phyloP scores from a whole-genome alignment of 2,888 invertebrate genomes.

The Trichopoda pennipes region DNA sequence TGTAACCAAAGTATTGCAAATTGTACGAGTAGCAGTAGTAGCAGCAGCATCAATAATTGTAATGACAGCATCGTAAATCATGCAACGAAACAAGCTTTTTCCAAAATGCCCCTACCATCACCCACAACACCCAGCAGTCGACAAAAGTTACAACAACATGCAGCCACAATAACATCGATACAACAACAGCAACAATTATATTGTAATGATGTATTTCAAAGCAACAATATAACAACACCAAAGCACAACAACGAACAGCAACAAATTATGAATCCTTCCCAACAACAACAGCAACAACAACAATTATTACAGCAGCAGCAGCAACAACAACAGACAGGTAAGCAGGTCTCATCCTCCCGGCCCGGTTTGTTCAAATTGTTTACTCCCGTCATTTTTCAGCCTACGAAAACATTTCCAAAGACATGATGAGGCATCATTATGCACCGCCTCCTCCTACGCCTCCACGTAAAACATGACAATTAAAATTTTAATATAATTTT shows the following conservation, averaged over 20 bases:
- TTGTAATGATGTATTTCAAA: slow-evolving; percentile 67
- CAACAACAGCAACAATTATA: slow-evolving; percentile 67
- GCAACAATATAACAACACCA: slow-evolving; percentile 62
- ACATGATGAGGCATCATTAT: slow-evolving; percentile 77
- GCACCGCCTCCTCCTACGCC: slow-evolving; percentile 79
- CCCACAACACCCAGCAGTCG: slow-evolving; percentile 66
- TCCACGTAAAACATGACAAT: slow-evolving; percentile 81
- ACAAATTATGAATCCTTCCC: slow-evolving; percentile 42
- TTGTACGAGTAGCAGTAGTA: slow-evolving; percentile 58
- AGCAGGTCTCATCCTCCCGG: slow-evolving; percentile 75
- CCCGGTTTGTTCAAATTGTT: slow-evolving; percentile 80
- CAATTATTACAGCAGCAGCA: slow-evolving; percentile 32
- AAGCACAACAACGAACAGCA: slow-evolving; percentile 70
- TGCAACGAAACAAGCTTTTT: slow-evolving; percentile 59
- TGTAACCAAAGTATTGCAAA: slow-evolving; percentile 37
- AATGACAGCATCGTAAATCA: slow-evolving; percentile 44
- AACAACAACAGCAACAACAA: slow-evolving; percentile 34
- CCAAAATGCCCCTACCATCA: slow-evolving; percentile 73
- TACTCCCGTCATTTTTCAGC: slow-evolving; percentile 81
- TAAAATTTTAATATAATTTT: slow-evolving; percentile 65
- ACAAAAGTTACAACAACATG: slow-evolving; percentile 65
- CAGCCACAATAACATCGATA: slow-evolving; percentile 62
- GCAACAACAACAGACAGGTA: slow-evolving; percentile 72
- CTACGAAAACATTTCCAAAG: slow-evolving; percentile 82
- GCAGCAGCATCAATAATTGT: slow-evolving; percentile 40